These are phyloP conservation scores for Drosophila pseudoananassae DNA, from an alignment of 1,140 invertebrate species.

Conservation along the genomic window DNA sequence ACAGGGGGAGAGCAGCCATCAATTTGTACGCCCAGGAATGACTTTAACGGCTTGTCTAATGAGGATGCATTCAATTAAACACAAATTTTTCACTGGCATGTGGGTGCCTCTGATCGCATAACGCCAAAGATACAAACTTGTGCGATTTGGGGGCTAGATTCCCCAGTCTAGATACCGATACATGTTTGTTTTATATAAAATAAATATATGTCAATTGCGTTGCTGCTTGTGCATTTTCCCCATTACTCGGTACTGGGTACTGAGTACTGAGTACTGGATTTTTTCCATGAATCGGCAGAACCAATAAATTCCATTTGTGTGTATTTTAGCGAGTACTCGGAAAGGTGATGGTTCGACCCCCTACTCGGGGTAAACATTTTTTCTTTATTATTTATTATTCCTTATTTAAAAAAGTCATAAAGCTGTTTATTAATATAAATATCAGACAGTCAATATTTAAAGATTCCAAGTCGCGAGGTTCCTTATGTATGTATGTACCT, in stretches of 20 bases:
- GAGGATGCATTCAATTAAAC: constrained; percentile 49
- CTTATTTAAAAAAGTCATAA: too few species aligned
- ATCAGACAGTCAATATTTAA: too few species aligned
- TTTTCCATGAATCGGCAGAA: not conserved
- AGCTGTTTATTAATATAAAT: too few species aligned
- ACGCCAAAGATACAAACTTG: constrained; percentile 5
- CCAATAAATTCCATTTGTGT: not conserved
- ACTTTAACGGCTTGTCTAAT: constrained; percentile 40
- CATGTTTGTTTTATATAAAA: not conserved
- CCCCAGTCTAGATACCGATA: not conserved
- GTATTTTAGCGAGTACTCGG: not conserved
- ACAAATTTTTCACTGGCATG: constrained; percentile 35
- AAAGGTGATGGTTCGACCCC: too few species aligned
- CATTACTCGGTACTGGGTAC: too few species aligned
- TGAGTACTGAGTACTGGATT: not conserved
- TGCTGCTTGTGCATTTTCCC: not conserved
- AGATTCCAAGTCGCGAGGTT: too few species aligned
- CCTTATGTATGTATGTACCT: too few species aligned
- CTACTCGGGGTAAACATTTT: too few species aligned
- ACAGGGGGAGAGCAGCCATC: constrained; percentile 31
- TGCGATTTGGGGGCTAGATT: not conserved
- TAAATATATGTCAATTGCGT: not conserved
- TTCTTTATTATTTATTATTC: too few species aligned
- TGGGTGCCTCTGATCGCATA: constrained; percentile 15
- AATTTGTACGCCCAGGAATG: constrained; percentile 31